Percentiles rank a stretch among this genome's conserved stretches.
Evolutionary conservation across 2,113 vertebrate species (phyloP).

Genomic region (Megaptera novaeangliae): DNA sequence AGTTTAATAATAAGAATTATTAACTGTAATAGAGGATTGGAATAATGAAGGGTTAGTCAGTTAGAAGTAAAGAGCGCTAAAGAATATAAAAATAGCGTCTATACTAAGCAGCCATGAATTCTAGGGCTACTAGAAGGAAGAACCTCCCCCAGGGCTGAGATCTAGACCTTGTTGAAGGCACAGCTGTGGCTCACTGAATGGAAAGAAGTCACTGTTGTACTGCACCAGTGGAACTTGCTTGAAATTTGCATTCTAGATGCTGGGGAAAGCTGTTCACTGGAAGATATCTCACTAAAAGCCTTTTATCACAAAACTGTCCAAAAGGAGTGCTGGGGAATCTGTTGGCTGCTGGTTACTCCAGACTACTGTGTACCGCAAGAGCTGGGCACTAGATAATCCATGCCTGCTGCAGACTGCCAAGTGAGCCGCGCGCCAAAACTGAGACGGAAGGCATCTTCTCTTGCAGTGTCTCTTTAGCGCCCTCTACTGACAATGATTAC

Average conservation of each 20-base stretch:
- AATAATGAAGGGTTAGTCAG: background rate
- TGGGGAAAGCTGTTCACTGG: background rate
- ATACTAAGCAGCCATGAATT: background rate
- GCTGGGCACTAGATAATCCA: background rate
- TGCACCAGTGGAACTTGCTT: background rate
- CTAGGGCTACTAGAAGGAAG: background rate
- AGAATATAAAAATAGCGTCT: background rate
- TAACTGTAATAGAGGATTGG: background rate
- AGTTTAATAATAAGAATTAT: background rate
- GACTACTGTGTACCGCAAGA: too few species aligned
- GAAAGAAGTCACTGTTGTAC: background rate
- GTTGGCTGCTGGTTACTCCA: background rate
- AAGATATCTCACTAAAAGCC: background rate
- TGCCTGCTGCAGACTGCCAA: background rate
- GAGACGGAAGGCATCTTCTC: background rate
- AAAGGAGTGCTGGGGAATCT: background rate
- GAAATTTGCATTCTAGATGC: background rate
- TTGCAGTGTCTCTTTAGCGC: background rate
- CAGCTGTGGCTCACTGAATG: background rate
- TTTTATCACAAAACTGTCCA: background rate
- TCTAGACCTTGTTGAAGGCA: background rate
- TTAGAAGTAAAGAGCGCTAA: background rate
- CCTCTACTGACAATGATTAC: background rate
- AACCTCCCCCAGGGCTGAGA: background rate
- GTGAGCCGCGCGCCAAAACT: background rate